Base-by-base conservation (phyloP, 2,797 vertebrate genomes). In the Sus cebifrons region DNA sequence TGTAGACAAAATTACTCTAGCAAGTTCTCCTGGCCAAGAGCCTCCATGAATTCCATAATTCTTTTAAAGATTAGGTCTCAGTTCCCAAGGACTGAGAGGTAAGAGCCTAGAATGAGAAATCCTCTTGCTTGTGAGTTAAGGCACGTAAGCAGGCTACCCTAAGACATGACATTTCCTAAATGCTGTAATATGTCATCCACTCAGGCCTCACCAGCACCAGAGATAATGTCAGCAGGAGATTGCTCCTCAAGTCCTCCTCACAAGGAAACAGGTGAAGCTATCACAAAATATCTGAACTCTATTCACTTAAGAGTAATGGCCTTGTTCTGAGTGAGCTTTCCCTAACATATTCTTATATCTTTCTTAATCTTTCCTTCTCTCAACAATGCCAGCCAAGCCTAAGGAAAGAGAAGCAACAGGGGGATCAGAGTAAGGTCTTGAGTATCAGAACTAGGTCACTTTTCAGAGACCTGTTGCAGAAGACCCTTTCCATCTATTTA, bases 391-490 rank as follows among this genome's bases (percentile, higher is more conserved):
- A 32, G 20, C 60, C 16, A 92, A 54, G 40, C 14, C 14, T 64
- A 27, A 60, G 60, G n/a, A 96, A 85, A 71, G 23, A 96, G 68
- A 87, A 94, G 20, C 83, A 94, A 20, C 58, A 95, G 32, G 73
- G 88, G 82, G 52, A 92, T 70, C 4, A 52, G 40, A 88, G 27
- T 44, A 91, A 40, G 93, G 58, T 70, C 65, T 93, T 89, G n/a
- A 94, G 29, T 36, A 71, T 25, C 8, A 95, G 54, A 92, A 94
- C 29, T 89, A 96, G 62, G 68, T 29, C 88, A 97, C 17, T 36
- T 70, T 81, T 94, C 91, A 90, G 44, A 89, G 13, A 85, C 87
- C 71, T 93, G 23, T 20, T 60, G 6, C 49, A 68, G 25, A 14
- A 70, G 65, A 84, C 32, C n/a, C 25, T 96, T 86, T 96, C 15